Evolutionary conservation across 2,888 invertebrate genomes (phyloP), one percentile per base, ranked within the genome.

Genomic region (Punctoribates punctum): DNA sequence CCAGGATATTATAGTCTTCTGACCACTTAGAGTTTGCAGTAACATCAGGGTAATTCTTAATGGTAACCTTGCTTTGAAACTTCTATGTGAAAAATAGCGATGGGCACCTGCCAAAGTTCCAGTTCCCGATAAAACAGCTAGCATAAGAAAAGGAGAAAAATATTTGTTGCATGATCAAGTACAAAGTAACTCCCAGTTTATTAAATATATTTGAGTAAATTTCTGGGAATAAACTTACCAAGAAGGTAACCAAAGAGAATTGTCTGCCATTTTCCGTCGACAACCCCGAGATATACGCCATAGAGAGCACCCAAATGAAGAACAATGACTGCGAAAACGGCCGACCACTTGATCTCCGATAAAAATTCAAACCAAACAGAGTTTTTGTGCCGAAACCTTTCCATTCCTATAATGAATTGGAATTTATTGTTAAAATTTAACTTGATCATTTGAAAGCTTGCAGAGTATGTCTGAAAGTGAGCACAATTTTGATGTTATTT

Each of bases 21-120:
- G 75, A 5, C 74, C 75, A 8, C 34, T 25, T 0, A 62, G n/a
- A 15, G 75, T 75, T 23, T 75, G 75, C 20, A 57, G 34, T 1
- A 62, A 9, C 15, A 60, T n/a, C 13, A 75, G n/a, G n/a, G 62
- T 60, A 0, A 75, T 17, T 11, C 62, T 67, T 11, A 75, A 34
- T 1, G 65, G 62, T 62, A 67, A 75, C 3, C 67, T 57, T 15
- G 75, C 75, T 25, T 75, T 75, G 75, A 75, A 75, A 1, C n/a
- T 20, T 17, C 27, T 34, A n/a, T 75, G 75, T 3, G 75, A 34
- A 20, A 5, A 29, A 62, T 75, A 75, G 8, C 75, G 67, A 46
- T 75, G 75, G 5, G 75, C 67, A 23, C 34, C 75, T 8, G 75
- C 34, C n/a, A 75, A n/a, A 15, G 75, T 60, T 17, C 75, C 75